A percentile compares a stretch with the other conserved stretches of the same genome.
Evolutionary conservation across 37 sponge, comb jelly and placozoan species (phyloP).

Genomic region (Bolinopsis microptera): DNA sequence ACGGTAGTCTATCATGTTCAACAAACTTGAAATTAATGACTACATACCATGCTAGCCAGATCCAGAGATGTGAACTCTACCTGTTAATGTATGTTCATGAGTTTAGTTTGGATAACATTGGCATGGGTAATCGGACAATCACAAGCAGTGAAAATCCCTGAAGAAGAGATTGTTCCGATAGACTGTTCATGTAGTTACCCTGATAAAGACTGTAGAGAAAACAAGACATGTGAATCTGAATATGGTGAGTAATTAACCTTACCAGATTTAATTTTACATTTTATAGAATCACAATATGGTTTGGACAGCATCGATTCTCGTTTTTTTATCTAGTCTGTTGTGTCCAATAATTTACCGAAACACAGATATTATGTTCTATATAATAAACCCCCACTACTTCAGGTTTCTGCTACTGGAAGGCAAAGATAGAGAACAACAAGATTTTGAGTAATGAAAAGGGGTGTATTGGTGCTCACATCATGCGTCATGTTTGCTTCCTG

Average conservation of each 20-base stretch:
- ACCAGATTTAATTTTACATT: neutral
- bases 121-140: neutral
- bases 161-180: neutral
- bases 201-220: neutral
- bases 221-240: neutral
- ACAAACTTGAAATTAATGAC: too few species aligned
- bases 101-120: neutral
- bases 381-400: too few species aligned
- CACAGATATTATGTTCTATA: too few species aligned
- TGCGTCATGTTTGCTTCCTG: slow-evolving; percentile 1
- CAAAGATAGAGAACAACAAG: neutral
- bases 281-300: too few species aligned
- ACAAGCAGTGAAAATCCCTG: neutral
- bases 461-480: slow-evolving; percentile 45
- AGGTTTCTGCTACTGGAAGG: slow-evolving; percentile 30
- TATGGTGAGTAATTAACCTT: slow-evolving; percentile 18
- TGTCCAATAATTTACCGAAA: too few species aligned
- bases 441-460: slow-evolving; percentile 5
- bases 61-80: neutral
- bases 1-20: too few species aligned
- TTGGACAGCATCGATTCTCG: too few species aligned
- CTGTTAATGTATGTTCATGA: neutral
- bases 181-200: neutral
- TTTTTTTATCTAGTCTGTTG: too few species aligned
- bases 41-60: too few species aligned